Evolutionary conservation across 2,797 vertebrate species (phyloP).

Genomic region (Manis pentadactyla): DNA sequence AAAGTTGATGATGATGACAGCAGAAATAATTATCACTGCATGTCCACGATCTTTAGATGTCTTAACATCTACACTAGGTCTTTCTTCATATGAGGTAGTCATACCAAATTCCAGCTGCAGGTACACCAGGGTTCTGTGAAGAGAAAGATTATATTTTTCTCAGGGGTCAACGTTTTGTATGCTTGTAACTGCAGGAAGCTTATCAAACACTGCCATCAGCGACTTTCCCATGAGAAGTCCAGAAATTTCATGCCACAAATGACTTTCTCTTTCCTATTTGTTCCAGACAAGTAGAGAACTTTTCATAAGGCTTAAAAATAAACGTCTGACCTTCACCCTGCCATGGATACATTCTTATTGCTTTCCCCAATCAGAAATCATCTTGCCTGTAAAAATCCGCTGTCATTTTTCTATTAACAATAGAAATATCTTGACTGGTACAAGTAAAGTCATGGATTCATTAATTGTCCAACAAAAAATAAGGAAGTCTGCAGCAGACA

Average conservation of each 20-base stretch:
- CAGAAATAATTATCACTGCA: background rate
- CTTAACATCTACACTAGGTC: background rate
- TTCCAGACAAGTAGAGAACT: constrained; percentile 59
- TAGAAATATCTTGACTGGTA: background rate
- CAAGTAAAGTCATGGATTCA: background rate
- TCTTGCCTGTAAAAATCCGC: constrained; percentile 37
- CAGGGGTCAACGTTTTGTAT: background rate
- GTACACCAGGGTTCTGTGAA: background rate
- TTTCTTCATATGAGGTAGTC: background rate
- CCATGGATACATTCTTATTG: background rate
- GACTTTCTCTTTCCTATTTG: constrained; percentile 65
- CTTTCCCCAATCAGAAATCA: constrained; percentile 46
- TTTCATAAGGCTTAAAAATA: constrained; percentile 65
- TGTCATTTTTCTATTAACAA: constrained; percentile 20
- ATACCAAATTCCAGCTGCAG: background rate
- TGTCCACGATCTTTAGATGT: background rate
- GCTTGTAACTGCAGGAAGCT: background rate
- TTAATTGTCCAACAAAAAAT: background rate
- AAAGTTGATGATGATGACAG: no score
- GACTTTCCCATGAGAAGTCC: constrained; percentile 75
- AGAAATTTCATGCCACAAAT: constrained; percentile 54
- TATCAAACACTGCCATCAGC: constrained; percentile 55
- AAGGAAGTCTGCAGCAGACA: background rate
- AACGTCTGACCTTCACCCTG: constrained; percentile 46
- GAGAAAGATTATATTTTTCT: background rate